These are phyloP conservation scores for Mastacembelus armatus DNA, from an alignment of 2,797 vertebrate genomes.

Conservation along the genomic window DNA sequence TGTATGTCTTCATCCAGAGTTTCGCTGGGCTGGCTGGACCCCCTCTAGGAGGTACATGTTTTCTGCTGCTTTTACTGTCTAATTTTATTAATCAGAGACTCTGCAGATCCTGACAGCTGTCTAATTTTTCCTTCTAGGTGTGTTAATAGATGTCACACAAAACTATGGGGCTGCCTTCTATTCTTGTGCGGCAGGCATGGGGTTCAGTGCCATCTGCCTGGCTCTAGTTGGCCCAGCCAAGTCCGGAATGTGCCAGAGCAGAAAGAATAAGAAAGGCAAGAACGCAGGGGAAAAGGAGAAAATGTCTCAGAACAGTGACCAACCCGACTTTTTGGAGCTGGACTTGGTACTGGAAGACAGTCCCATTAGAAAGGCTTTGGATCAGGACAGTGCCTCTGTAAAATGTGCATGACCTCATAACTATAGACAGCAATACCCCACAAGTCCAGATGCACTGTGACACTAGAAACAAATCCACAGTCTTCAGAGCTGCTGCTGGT, in stretches of 20 bases:
- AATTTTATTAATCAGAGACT: background rate
- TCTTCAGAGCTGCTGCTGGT: slow-evolving; percentile 16
- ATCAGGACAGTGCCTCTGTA: slow-evolving; percentile 22
- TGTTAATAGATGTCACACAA: slow-evolving; percentile 89
- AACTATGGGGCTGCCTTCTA: slow-evolving; percentile 95
- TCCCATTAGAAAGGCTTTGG: background rate
- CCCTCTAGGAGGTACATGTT: slow-evolving; percentile 90
- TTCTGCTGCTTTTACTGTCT: background rate
- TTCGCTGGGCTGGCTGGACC: slow-evolving; percentile 93
- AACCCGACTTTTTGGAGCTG: slow-evolving; percentile 72
- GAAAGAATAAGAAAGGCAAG: background rate
- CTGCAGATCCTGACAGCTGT: slow-evolving; percentile 19
- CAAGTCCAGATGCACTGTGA: slow-evolving; percentile 1
- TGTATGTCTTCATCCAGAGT: slow-evolving; percentile 95
- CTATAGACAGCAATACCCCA: background rate
- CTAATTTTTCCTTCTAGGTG: slow-evolving; percentile 75
- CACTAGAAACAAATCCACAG: background rate
- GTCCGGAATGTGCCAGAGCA: slow-evolving; percentile 25
- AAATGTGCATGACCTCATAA: slow-evolving; percentile 17
- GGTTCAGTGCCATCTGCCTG: slow-evolving; percentile 86
- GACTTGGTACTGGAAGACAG: slow-evolving; percentile 53
- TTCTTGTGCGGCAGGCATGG: slow-evolving; percentile 90
- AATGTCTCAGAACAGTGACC: slow-evolving; percentile 42
- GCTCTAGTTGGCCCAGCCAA: slow-evolving; percentile 89
- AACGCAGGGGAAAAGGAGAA: slow-evolving; percentile 32